A percentile compares a stretch with the other conserved stretches of the same genome.
phyloP scores from a whole-genome alignment of 2,797 vertebrate species.

The Tapera naevia region DNA sequence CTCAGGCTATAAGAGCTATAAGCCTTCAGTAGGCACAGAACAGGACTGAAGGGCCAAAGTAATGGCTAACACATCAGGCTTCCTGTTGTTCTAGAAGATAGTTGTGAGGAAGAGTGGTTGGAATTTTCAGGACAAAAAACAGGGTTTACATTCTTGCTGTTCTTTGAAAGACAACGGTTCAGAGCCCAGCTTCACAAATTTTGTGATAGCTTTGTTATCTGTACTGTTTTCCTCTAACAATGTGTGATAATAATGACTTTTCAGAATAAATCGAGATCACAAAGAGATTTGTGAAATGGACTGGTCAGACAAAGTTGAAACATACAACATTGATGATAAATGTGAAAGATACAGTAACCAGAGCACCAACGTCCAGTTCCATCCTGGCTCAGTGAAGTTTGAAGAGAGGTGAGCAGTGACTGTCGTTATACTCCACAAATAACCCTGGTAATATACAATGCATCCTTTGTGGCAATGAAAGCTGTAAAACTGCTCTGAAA shows the following conservation, averaged over 20 bases:
- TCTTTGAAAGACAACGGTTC: not conserved
- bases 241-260: not conserved
- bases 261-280: conserved; percentile 82
- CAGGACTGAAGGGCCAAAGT: not conserved
- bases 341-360: conserved; percentile 78
- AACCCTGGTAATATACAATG: not conserved
- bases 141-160: rapidly evolving
- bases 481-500: not conserved
- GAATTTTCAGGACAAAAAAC: not conserved
- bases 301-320: conserved; percentile 90
- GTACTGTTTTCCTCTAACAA: not conserved
- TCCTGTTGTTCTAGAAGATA: not conserved
- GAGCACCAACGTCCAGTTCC: conserved; percentile 80
- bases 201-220: not conserved
- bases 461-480: not conserved
- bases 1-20: not conserved
- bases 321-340: conserved; percentile 82
- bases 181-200: not conserved
- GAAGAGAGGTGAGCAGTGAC: conserved; percentile 84
- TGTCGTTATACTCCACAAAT: not conserved
- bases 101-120: not conserved
- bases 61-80: not conserved
- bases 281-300: conserved; percentile 87
- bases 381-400: conserved; percentile 79
- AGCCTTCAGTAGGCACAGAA: not conserved